Evolutionary conservation across 1,140 invertebrate genomes (phyloP).

Genomic region (Drosophila nigromelanica): DNA sequence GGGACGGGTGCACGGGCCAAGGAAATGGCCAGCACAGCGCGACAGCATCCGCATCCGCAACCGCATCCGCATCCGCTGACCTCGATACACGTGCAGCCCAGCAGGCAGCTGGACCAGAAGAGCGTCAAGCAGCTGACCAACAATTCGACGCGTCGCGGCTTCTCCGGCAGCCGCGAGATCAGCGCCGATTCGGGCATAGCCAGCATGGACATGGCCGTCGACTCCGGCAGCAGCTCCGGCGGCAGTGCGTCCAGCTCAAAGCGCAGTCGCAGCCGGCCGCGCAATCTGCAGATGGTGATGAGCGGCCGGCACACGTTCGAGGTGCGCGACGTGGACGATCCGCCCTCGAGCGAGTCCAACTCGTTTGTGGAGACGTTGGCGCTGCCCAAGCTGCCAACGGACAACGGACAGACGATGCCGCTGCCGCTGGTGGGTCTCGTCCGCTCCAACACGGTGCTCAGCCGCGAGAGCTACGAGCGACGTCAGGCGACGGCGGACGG

Average conservation of each 20-base stretch:
- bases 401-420: slow-evolving; percentile 85
- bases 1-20: slow-evolving; percentile 56
- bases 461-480: slow-evolving; percentile 70
- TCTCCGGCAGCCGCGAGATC: slow-evolving; percentile 84
- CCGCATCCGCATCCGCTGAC: slow-evolving; percentile 57
- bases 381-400: slow-evolving; percentile 85
- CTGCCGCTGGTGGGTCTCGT: slow-evolving; percentile 71
- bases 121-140: slow-evolving; percentile 89
- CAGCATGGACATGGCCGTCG: slow-evolving; percentile 85
- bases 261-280: slow-evolving; percentile 83
- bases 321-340: slow-evolving; percentile 86
- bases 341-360: slow-evolving; percentile 85
- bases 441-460: slow-evolving; percentile 79
- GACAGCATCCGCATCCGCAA: slow-evolving; percentile 39
- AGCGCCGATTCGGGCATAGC: slow-evolving; percentile 87
- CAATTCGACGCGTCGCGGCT: slow-evolving; percentile 85
- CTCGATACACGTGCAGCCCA: slow-evolving; percentile 62
- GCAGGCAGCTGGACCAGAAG: slow-evolving; percentile 86
- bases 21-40: slow-evolving; percentile 30
- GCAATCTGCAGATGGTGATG: slow-evolving; percentile 86
- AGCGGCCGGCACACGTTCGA: slow-evolving; percentile 86
- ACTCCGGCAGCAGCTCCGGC: slow-evolving; percentile 59
- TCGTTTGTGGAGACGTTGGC: slow-evolving; percentile 86
- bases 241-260: slow-evolving; percentile 68
- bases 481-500: slow-evolving; percentile 30